Percentiles rank a stretch among this genome's conserved stretches.
These are phyloP conservation scores for Diadema setosum DNA, from an alignment of 35 echinoderm and acorn worm species.

Conservation along the genomic window DNA sequence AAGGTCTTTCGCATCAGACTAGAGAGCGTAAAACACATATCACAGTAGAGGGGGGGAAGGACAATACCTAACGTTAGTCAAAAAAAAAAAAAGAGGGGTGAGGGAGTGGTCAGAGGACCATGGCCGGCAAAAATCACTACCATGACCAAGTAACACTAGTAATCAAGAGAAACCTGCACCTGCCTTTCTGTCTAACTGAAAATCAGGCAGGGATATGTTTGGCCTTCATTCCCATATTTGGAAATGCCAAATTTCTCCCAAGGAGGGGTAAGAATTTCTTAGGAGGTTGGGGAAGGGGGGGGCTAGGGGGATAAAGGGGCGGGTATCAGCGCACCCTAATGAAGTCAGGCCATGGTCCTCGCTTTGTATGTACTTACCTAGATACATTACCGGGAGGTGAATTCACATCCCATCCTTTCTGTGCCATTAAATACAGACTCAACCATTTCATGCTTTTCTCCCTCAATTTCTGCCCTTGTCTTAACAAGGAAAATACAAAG, in stretches of 20 bases:
- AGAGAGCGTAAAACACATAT: slow-evolving; percentile 54
- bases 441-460: neutral
- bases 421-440: neutral
- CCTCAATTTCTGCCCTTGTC: neutral
- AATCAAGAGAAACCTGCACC: too few relatives aligned
- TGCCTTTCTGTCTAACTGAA: too few relatives aligned
- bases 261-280: too few relatives aligned
- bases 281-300: too few relatives aligned
- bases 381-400: neutral
- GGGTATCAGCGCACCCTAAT: too few relatives aligned
- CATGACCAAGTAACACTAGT: too few relatives aligned
- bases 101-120: neutral
- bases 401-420: neutral
- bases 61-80: slow-evolving; percentile 51
- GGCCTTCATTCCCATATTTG: too few relatives aligned
- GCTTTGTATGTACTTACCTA: neutral
- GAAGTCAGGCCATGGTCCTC: neutral
- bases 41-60: slow-evolving; percentile 69
- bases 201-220: too few relatives aligned
- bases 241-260: too few relatives aligned
- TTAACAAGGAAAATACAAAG: neutral
- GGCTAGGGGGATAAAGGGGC: too few relatives aligned
- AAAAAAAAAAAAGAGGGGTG: slow-evolving; percentile 11
- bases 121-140: too few relatives aligned
- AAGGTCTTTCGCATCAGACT: slow-evolving; percentile 77